Conservation (phyloP, 2,113 vertebrate genomes). For the Rhynchopsitta pachyrhyncha region DNA sequence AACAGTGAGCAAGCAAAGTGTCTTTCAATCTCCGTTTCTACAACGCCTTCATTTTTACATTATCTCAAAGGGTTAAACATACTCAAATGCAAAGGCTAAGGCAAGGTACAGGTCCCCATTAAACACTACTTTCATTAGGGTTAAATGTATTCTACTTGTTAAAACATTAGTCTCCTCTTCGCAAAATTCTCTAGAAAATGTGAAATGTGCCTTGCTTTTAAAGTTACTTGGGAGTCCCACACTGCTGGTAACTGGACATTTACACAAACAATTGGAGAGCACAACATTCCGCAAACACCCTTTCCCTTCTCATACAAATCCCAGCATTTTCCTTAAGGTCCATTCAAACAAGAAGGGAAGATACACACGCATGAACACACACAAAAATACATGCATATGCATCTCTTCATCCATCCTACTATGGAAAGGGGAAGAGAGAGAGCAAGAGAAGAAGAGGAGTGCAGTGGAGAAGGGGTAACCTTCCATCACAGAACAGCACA, state of each 20-base stretch:
- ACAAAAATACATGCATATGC: neutral
- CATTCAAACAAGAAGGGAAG: neutral
- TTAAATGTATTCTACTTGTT: neutral
- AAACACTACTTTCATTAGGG: neutral
- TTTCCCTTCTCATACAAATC: neutral
- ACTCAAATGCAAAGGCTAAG: neutral
- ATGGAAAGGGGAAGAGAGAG: neutral
- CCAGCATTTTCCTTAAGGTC: neutral
- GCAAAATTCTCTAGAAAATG: neutral
- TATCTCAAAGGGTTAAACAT: neutral
- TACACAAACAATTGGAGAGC: neutral
- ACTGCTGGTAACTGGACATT: neutral
- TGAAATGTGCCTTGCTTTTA: neutral
- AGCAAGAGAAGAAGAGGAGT: neutral
- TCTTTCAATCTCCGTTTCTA: neutral
- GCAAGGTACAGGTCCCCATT: neutral
- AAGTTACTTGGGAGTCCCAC: neutral
- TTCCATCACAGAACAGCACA: conserved; percentile 7
- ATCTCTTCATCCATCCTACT: neutral
- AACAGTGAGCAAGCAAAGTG: neutral
- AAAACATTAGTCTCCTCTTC: accelerated
- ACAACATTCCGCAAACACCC: neutral
- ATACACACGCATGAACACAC: neutral
- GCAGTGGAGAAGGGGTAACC: conserved; percentile 20
- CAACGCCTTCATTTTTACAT: neutral